These are phyloP conservation scores for Phrynocephalus vlangalii DNA, from an alignment of 2,797 vertebrate species.

Conservation along the genomic window DNA sequence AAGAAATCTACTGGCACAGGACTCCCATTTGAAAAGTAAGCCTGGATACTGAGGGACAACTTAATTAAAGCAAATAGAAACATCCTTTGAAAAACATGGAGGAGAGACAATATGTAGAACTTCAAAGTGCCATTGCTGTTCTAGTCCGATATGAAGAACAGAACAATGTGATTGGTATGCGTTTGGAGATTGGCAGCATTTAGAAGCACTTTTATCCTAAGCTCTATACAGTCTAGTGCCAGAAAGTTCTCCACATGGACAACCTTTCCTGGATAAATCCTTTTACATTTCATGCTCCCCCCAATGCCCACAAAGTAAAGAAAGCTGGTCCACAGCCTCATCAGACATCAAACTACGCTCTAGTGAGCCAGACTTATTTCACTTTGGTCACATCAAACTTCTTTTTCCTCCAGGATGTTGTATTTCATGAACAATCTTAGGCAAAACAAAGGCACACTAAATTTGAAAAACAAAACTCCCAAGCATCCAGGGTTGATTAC, in stretches of 20 bases:
- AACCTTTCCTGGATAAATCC: background rate
- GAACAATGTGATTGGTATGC: constrained; percentile 18
- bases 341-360: background rate
- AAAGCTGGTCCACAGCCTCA: background rate
- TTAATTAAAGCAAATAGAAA: constrained; percentile 50
- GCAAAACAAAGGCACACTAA: background rate
- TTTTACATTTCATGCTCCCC: background rate
- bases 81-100: constrained; percentile 54
- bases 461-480: background rate
- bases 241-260: background rate
- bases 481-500: background rate
- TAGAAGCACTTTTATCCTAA: constrained; percentile 18
- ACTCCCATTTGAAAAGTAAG: constrained; percentile 27
- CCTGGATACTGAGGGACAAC: constrained; percentile 33
- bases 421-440: background rate
- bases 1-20: constrained; percentile 15
- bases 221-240: background rate
- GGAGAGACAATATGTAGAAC: constrained; percentile 26
- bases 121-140: constrained; percentile 51
- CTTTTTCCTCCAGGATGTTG: background rate
- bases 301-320: background rate
- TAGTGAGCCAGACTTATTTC: background rate
- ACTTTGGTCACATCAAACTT: background rate
- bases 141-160: constrained; percentile 30
- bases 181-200: background rate